These are phyloP conservation scores for Drosophila novamexicana DNA, from an alignment of 1,140 invertebrate species.

Conservation along the genomic window DNA sequence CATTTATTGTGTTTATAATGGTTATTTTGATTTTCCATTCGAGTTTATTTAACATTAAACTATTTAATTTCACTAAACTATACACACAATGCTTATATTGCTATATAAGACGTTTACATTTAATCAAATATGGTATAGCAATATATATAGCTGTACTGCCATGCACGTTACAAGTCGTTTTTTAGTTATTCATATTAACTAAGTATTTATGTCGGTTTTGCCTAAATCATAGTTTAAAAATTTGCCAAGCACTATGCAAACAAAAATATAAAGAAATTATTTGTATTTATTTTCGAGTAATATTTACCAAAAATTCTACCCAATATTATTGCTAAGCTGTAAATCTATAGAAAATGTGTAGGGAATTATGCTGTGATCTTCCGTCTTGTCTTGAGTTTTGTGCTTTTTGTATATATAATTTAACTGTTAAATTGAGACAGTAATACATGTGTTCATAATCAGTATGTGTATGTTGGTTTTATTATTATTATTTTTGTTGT, in stretches of 20 bases:
- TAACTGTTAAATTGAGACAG: conserved; percentile 57
- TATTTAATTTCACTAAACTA: conserved; percentile 80
- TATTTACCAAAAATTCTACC: conserved; percentile 32
- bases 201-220: conserved; percentile 36
- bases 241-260: conserved; percentile 63
- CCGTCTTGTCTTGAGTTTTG: conserved; percentile 17
- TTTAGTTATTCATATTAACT: conserved; percentile 53
- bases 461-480: conserved; percentile 36
- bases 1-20: conserved; percentile 27
- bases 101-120: conserved; percentile 65
- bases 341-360: conserved; percentile 66
- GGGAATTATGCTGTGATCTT: conserved; percentile 33
- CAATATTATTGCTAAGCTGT: conserved; percentile 49
- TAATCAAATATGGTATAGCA: conserved; percentile 1
- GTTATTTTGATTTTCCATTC: conserved; percentile 48
- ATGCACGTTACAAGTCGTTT: conserved; percentile 28
- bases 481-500: conserved; percentile 5
- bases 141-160: conserved; percentile 33
- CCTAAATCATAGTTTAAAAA: conserved; percentile 26
- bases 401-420: conserved; percentile 26
- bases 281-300: conserved; percentile 42
- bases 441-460: conserved; percentile 66
- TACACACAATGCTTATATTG: conserved; percentile 71
- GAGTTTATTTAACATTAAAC: conserved; percentile 72
- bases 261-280: conserved; percentile 54